Percentiles rank a stretch among this genome's conserved stretches.
These are phyloP conservation scores for Glaucidium brasilianum DNA, from an alignment of 2,113 vertebrate genomes.

Conservation along the genomic window DNA sequence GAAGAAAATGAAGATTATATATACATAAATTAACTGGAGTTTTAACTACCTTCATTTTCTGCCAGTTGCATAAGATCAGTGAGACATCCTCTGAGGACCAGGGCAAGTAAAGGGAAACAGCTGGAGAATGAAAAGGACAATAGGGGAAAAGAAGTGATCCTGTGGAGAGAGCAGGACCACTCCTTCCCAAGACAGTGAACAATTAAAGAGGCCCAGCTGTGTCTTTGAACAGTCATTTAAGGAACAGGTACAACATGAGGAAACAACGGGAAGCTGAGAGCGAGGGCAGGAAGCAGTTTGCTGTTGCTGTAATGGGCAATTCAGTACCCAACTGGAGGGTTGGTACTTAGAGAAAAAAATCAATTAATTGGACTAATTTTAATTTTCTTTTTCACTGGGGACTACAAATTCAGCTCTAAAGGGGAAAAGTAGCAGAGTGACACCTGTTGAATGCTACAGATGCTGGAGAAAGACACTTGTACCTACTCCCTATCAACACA, in stretches of 20 bases:
- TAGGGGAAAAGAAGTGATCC: not conserved
- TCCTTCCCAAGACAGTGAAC: not conserved
- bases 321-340: not conserved
- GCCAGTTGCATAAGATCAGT: not conserved
- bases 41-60: not conserved
- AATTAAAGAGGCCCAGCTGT: not conserved
- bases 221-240: not conserved
- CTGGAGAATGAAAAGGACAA: not conserved
- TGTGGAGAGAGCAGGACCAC: not conserved
- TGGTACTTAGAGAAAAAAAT: not conserved
- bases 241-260: not conserved
- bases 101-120: not conserved
- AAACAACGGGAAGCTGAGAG: not conserved
- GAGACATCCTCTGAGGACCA: not conserved
- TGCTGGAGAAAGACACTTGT: not conserved
- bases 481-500: not conserved
- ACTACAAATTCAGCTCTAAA: not conserved
- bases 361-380: not conserved
- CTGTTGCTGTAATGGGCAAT: not conserved
- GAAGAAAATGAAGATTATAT: not conserved
- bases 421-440: not conserved
- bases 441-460: not conserved
- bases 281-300: not conserved
- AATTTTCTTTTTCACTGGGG: not conserved
- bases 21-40: not conserved